phyloP scores from a whole-genome alignment of 2,113 vertebrate species.

The Deroptyus accipitrinus region DNA sequence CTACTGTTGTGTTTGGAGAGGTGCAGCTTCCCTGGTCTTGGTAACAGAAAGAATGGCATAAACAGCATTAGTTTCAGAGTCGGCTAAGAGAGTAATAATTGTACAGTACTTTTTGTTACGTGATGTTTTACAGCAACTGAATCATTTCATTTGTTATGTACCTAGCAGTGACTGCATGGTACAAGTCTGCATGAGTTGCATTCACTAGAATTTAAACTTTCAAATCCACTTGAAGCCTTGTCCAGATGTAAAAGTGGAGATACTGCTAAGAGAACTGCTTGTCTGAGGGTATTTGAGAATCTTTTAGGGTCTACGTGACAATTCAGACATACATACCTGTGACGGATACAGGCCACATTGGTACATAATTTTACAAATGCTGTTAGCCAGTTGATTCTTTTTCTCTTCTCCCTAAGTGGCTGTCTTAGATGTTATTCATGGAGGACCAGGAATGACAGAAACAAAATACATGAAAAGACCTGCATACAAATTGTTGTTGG shows the following conservation, averaged over 20 bases:
- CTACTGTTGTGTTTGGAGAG: neutral
- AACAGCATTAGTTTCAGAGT: neutral
- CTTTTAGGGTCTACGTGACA: neutral
- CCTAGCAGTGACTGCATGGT: neutral
- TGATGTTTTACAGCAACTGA: neutral
- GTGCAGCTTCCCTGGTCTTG: neutral
- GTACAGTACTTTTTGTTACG: neutral
- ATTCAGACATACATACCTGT: neutral
- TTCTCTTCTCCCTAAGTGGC: neutral
- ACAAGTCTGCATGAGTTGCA: neutral
- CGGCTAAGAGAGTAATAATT: neutral
- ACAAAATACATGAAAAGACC: neutral
- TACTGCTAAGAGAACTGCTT: neutral
- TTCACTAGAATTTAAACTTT: neutral
- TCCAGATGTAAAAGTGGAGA: neutral
- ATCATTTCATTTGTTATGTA: neutral
- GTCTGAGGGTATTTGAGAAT: neutral
- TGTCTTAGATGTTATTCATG: neutral
- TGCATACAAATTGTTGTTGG: neutral
- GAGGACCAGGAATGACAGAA: neutral
- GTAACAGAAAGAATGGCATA: neutral
- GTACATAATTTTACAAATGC: neutral
- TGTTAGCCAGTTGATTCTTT: neutral
- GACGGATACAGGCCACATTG: accelerated
- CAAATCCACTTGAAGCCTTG: neutral